These are phyloP conservation scores for Toxotes lorentzi DNA, from an alignment of 2,797 vertebrate species.

Conservation along the genomic window DNA sequence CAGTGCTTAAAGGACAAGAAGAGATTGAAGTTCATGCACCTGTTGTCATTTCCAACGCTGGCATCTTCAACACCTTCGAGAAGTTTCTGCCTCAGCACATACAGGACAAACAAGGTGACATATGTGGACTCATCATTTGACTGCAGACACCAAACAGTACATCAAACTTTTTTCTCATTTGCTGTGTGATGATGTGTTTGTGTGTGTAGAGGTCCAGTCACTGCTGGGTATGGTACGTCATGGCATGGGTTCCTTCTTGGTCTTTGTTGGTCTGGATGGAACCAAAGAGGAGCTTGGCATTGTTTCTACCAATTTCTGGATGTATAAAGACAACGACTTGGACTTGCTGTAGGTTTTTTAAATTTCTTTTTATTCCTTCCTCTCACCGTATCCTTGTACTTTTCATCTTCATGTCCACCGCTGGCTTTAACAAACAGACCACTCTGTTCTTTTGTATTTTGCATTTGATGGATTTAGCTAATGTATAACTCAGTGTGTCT, in stretches of 20 bases:
- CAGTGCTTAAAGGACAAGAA: conserved; percentile 78
- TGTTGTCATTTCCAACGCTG: conserved; percentile 86
- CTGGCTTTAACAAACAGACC: background rate
- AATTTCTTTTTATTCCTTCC: background rate
- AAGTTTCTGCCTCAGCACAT: conserved; percentile 80
- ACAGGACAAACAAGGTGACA: conserved; percentile 78
- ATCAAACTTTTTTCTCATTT: background rate
- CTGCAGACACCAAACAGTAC: background rate
- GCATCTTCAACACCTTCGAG: conserved; percentile 88
- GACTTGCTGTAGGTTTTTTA: conserved; percentile 78
- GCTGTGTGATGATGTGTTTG: background rate
- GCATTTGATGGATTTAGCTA: background rate
- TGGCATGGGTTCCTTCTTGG: conserved; percentile 88
- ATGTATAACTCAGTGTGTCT: background rate
- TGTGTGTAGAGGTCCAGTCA: conserved; percentile 76
- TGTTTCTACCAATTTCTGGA: conserved; percentile 87
- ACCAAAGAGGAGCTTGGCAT: conserved; percentile 84
- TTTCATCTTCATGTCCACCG: background rate
- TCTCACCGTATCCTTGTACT: background rate
- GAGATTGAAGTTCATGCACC: conserved; percentile 84
- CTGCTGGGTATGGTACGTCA: conserved; percentile 80
- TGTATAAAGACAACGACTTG: conserved; percentile 86
- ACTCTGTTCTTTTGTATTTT: background rate
- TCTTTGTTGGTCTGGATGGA: conserved; percentile 87
- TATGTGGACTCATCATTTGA: background rate